These are phyloP conservation scores for Lasioglossum zephyrum DNA, from an alignment of 2,888 invertebrate species.

Conservation along the genomic window DNA sequence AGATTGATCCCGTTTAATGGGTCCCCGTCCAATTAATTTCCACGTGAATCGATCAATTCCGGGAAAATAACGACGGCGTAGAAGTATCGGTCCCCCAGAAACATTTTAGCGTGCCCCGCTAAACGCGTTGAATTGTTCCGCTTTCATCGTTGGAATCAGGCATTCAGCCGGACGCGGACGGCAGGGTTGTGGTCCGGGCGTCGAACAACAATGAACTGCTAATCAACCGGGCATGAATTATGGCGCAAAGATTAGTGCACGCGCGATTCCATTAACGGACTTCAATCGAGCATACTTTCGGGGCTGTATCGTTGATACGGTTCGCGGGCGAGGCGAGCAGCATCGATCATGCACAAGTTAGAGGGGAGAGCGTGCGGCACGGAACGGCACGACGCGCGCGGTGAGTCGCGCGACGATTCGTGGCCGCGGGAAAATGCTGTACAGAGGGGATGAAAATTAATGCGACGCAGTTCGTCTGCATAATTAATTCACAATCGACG, in stretches of 20 bases:
- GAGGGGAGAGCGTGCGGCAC: neutral
- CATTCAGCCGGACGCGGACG: neutral
- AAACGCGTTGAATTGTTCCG: slow-evolving; percentile 9
- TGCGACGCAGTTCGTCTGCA: slow-evolving; percentile 78
- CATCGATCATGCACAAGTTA: slow-evolving; percentile 30
- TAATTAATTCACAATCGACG: slow-evolving; percentile 79
- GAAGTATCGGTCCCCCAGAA: neutral
- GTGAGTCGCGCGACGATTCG: slow-evolving; percentile 18
- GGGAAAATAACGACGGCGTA: neutral
- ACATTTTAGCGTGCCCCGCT: neutral
- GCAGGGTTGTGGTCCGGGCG: neutral
- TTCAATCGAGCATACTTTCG: slow-evolving; percentile 45
- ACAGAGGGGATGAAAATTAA: slow-evolving; percentile 74
- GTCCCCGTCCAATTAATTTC: neutral
- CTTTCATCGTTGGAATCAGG: neutral
- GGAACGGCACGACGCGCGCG: neutral
- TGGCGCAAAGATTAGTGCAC: slow-evolving; percentile 27
- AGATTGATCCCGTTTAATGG: neutral
- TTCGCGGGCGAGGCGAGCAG: neutral
- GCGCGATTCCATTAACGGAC: slow-evolving; percentile 42
- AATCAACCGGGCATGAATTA: slow-evolving; percentile 16
- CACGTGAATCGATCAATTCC: neutral
- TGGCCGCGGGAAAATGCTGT: slow-evolving; percentile 15
- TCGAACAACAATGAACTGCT: slow-evolving; percentile 14
- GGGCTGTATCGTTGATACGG: neutral